These are phyloP conservation scores for Eledone cirrhosa DNA, from an alignment of 2,888 invertebrate genomes.

Conservation along the genomic window DNA sequence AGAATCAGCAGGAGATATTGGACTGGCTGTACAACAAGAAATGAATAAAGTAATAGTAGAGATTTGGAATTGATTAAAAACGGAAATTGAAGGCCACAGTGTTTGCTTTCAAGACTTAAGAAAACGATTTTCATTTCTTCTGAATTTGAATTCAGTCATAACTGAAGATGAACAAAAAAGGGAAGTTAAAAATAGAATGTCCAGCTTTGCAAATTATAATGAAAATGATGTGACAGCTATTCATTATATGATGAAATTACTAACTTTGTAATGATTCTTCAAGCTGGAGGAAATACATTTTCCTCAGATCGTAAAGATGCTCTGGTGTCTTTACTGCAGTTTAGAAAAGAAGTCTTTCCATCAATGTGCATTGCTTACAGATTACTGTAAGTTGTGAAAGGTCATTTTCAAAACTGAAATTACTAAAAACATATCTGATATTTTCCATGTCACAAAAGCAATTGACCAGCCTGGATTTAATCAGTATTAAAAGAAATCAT, in stretches of 20 bases:
- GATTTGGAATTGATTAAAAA: not conserved
- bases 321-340: slow-evolving; percentile 28
- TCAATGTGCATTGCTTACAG: not conserved
- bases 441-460: slow-evolving; percentile 7
- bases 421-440: slow-evolving; percentile 20
- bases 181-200: not conserved
- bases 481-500: slow-evolving; percentile 9
- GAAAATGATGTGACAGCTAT: slow-evolving; percentile 14
- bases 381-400: slow-evolving; percentile 23
- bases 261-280: not conserved
- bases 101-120: not conserved
- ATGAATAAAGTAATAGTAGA: not conserved
- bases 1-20: too few relatives aligned
- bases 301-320: not conserved
- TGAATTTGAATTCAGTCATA: not conserved
- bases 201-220: not conserved
- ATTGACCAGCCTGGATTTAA: not conserved
- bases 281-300: not conserved
- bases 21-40: too few relatives aligned
- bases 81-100: not conserved
- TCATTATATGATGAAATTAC: not conserved
- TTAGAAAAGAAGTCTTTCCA: slow-evolving; percentile 1
- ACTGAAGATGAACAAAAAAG: not conserved
- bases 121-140: not conserved
- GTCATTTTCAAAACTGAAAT: slow-evolving; percentile 27